Evolutionary conservation across 2,797 vertebrate species (phyloP).

Genomic region (Picus viridis): DNA sequence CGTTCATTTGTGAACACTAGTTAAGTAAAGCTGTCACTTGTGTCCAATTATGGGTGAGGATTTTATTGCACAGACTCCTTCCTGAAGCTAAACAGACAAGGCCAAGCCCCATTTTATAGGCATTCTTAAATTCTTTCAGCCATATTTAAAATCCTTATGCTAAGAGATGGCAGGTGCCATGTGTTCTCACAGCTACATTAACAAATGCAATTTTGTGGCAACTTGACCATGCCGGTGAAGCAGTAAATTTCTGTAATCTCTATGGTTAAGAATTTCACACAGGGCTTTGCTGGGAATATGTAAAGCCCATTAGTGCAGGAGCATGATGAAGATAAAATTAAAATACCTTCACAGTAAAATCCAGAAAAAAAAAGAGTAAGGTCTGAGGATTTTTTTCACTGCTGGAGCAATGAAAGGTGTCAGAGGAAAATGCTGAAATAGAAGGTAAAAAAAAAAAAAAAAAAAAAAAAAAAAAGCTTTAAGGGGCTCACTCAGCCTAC

Average conservation of each 20-base stretch:
- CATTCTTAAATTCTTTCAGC: constrained; percentile 54
- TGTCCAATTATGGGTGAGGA: constrained; percentile 61
- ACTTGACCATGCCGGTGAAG: constrained; percentile 59
- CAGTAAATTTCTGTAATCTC: constrained; percentile 67
- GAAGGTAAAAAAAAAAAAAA: background rate
- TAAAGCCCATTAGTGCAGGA: constrained; percentile 52
- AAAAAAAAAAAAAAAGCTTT: background rate
- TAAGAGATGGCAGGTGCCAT: constrained; percentile 47
- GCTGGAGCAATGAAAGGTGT: background rate
- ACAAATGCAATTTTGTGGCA: constrained; percentile 68
- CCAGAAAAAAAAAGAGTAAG: background rate
- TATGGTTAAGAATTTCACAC: constrained; percentile 55
- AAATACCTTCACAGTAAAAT: constrained; percentile 40
- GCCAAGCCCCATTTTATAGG: constrained; percentile 43
- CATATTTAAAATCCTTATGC: constrained; percentile 56
- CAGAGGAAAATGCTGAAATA: background rate
- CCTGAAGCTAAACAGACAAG: constrained; percentile 39
- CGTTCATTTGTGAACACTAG: constrained; percentile 52
- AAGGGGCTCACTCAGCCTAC: background rate
- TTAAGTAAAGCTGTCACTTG: constrained; percentile 67
- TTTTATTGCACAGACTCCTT: constrained; percentile 46
- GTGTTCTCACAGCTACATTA: constrained; percentile 66
- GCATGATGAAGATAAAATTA: constrained; percentile 26
- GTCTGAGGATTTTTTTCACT: background rate
- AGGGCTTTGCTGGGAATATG: constrained; percentile 45